Evolutionary conservation across 2,888 invertebrate genomes (phyloP), one percentile per base, ranked within the genome.

Genomic region (Apamea sordens): DNA sequence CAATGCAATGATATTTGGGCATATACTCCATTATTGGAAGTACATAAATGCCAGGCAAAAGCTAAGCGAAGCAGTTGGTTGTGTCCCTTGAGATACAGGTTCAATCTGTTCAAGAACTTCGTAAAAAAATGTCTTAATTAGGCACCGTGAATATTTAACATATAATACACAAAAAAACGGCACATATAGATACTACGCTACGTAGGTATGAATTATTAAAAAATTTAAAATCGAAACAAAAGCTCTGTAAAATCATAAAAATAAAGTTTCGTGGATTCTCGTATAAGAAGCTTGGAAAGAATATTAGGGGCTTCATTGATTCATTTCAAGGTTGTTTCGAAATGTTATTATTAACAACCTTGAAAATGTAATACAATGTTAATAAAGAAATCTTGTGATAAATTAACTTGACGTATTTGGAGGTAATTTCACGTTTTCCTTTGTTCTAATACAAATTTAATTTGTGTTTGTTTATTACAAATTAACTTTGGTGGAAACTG

Each of bases 251-350:
- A 74, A n/a, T 63, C 0, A 36, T 61, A 8, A 8, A 1, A 56
- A n/a, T 76, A 59, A 65, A 59, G 47, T 76, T 76, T 63, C 7
- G 65, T n/a, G 15, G 56, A 68, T n/a, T 64, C 44, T 61, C 28
- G n/a, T 68, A 47, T 41, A 72, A 67, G 5, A 56, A 32, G n/a
- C 61, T 73, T 24, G 21, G 8, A 53, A 61, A 41, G 41, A 69
- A 73, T 74, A 64, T 75, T 44, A 64, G 53, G 10, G 70, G 47
- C 50, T 68, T 79, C 36, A 64, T 79, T 63, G 24, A 56, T 73
- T 76, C 0, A 47, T n/a, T 84, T 70, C 71, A 84, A 73, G 69
- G 77, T 73, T 82, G 36, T 69, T 77, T 36, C n/a, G n/a, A 64
- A 76, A 73, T 70, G 18, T 76, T 84, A 32, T 72, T 73, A 56